Percentiles rank a stretch among this genome's conserved stretches.
These are phyloP conservation scores for Anableps anableps DNA, from an alignment of 2,797 vertebrate genomes.

Conservation along the genomic window DNA sequence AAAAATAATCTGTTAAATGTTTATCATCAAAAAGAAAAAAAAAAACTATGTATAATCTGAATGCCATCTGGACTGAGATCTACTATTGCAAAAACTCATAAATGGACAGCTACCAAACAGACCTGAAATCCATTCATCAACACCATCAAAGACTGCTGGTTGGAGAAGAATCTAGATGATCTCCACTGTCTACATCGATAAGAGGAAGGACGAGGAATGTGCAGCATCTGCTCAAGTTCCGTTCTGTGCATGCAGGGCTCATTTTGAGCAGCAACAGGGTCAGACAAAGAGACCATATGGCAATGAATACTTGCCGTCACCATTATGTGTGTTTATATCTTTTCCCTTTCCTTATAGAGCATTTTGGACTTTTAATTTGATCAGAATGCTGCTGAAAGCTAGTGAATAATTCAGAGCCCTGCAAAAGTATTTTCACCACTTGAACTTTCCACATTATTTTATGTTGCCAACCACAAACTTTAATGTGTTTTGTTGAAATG, in stretches of 20 bases:
- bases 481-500: background rate
- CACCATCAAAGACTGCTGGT: background rate
- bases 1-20: background rate
- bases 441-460: background rate
- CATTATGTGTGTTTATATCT: background rate
- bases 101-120: background rate
- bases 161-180: constrained; percentile 1
- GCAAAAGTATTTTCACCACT: background rate
- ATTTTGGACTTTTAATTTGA: background rate
- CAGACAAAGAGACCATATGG: background rate
- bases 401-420: background rate
- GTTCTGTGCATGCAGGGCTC: background rate
- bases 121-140: background rate
- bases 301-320: background rate
- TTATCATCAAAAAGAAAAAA: too few species aligned
- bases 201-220: background rate
- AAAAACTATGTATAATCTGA: too few species aligned
- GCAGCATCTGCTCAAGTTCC: constrained; percentile 3
- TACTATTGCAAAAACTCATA: background rate
- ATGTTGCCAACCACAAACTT: background rate
- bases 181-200: background rate
- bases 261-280: background rate
- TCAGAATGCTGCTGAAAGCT: background rate
- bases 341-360: background rate
- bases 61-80: background rate